Evolutionary conservation across 1,140 invertebrate species (phyloP).

Genomic region (Drosophila repletoides): DNA sequence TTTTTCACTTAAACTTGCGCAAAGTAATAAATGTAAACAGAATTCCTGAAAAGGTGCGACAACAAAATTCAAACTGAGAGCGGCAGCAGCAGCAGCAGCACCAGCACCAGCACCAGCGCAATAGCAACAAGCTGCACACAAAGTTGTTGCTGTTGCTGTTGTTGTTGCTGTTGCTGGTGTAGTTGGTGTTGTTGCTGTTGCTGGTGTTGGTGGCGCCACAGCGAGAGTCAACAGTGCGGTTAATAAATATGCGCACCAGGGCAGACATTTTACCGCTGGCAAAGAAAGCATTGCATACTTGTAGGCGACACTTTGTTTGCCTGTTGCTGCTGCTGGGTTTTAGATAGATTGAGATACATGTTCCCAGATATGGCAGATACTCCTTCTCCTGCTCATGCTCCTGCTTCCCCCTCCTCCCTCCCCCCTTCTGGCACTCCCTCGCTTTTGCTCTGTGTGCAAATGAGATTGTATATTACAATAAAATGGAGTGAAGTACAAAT

Average conservation of each 20-base stretch:
- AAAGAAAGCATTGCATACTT: constrained; percentile 66
- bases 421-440: constrained; percentile 13
- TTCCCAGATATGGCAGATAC: constrained; percentile 24
- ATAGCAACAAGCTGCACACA: constrained; percentile 64
- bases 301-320: constrained; percentile 17
- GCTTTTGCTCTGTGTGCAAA: constrained; percentile 47
- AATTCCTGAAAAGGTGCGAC: constrained; percentile 82
- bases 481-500: constrained; percentile 81
- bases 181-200: too few relatives aligned
- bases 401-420: too few relatives aligned
- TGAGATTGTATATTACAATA: constrained; percentile 82
- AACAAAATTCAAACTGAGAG: constrained; percentile 72
- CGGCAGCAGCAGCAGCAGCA: constrained; percentile 15
- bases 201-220: constrained; percentile 26
- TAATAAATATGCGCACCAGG: constrained; percentile 75
- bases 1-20: constrained; percentile 82
- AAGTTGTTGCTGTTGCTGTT: constrained; percentile 39
- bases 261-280: constrained; percentile 47
- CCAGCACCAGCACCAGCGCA: constrained; percentile 58
- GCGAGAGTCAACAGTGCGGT: constrained; percentile 72
- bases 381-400: neutral
- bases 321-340: constrained; percentile 37
- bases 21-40: constrained; percentile 82
- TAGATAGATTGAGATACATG: constrained; percentile 34
- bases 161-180: too few relatives aligned